Percentiles rank a stretch among this genome's conserved stretches.
These are phyloP conservation scores for Aricia artaxerxes DNA, from an alignment of 2,888 invertebrate species.

Conservation along the genomic window DNA sequence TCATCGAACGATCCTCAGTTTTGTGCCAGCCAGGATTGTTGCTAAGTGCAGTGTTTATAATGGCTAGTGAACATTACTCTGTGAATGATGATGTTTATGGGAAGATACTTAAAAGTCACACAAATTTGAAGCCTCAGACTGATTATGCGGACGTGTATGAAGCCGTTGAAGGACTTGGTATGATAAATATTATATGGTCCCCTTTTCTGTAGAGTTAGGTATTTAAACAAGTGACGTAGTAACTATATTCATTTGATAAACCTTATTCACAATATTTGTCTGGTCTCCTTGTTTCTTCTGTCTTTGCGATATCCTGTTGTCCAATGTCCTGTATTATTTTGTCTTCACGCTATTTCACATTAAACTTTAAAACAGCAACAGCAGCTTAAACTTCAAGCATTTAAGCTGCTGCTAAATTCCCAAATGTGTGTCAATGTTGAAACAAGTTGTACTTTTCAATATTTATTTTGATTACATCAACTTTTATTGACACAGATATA, in stretches of 20 bases:
- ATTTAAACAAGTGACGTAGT: neutral
- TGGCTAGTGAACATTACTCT: conserved; percentile 66
- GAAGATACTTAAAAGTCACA: conserved; percentile 64
- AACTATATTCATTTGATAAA: neutral
- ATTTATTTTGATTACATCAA: conserved; percentile 22
- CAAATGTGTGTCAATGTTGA: neutral
- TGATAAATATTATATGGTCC: neutral
- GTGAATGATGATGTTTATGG: conserved; percentile 76
- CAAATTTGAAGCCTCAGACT: conserved; percentile 53
- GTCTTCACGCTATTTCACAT: neutral
- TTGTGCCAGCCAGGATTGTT: conserved; percentile 2
- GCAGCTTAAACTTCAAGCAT: neutral
- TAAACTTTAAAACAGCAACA: too few relatives aligned
- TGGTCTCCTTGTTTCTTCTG: neutral
- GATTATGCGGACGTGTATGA: conserved; percentile 70
- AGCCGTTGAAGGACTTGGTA: conserved; percentile 71
- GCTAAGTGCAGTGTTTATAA: conserved; percentile 37
- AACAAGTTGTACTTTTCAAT: neutral
- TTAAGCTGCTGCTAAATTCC: neutral
- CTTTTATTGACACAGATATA: conserved; percentile 5
- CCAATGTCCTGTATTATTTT: neutral
- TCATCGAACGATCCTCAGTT: conserved; percentile 36
- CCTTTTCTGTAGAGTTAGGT: neutral
- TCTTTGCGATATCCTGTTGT: neutral
- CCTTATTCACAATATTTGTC: neutral